Evolutionary conservation across 2,888 invertebrate genomes (phyloP).

Genomic region (Drosophila siamana): DNA sequence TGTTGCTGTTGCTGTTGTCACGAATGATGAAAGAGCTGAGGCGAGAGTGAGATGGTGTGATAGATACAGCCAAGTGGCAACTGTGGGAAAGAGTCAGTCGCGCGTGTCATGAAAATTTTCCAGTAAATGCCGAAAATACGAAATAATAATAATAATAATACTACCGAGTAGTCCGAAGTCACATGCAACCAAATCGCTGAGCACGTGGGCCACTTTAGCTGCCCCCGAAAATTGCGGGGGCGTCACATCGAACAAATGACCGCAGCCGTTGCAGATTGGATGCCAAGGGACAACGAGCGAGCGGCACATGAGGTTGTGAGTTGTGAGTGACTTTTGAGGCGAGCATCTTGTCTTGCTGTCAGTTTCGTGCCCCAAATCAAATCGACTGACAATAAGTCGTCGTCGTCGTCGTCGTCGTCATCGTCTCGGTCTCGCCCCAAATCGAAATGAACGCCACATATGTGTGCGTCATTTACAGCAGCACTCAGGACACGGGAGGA

Average conservation of each 20-base stretch:
- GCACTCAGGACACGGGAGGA: conserved; percentile 46
- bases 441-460: conserved; percentile 22
- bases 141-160: conserved; percentile 24
- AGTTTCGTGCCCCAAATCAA: conserved; percentile 36
- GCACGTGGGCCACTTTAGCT: conserved; percentile 46
- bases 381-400: conserved; percentile 47
- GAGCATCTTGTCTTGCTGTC: conserved; percentile 35
- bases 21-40: conserved; percentile 32
- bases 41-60: conserved; percentile 18
- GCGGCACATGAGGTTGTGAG: conserved; percentile 63
- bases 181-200: conserved; percentile 42
- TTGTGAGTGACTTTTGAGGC: conserved; percentile 63
- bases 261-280: conserved; percentile 17
- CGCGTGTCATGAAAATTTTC: conserved; percentile 60
- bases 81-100: conserved; percentile 32
- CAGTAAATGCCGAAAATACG: conserved; percentile 35
- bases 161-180: conserved; percentile 37
- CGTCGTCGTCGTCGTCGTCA: neutral
- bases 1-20: conserved; percentile 5
- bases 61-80: conserved; percentile 6
- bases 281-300: neutral
- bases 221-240: neutral
- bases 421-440: neutral
- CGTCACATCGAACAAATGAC: conserved; percentile 34
- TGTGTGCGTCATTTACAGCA: conserved; percentile 57